phyloP scores from a whole-genome alignment of 2,113 vertebrate species.

The Ictalurus furcatus region DNA sequence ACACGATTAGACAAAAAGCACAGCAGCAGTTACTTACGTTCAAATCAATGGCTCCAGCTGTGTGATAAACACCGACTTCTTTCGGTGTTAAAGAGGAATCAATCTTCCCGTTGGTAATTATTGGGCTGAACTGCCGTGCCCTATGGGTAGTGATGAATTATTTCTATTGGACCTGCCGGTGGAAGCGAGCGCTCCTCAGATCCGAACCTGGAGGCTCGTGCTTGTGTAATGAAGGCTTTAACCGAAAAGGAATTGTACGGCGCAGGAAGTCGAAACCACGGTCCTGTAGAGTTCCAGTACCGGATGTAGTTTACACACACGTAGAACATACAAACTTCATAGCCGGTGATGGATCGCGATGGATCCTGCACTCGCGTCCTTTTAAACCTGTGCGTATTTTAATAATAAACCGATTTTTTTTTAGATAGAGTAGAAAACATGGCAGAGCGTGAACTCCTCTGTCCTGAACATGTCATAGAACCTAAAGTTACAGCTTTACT shows the following conservation, averaged over 20 bases:
- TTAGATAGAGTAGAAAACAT: neutral
- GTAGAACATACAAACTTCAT: neutral
- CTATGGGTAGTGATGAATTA: neutral
- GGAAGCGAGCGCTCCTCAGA: neutral
- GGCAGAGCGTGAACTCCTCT: neutral
- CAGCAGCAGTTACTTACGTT: neutral
- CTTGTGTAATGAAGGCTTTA: neutral
- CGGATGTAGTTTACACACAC: neutral
- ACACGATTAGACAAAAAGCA: neutral
- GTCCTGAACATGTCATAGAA: neutral
- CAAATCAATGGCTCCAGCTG: neutral
- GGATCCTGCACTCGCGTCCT: neutral
- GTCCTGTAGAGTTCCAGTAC: neutral
- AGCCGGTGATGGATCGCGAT: neutral
- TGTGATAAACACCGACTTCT: neutral
- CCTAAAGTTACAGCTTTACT: neutral
- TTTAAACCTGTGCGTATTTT: neutral
- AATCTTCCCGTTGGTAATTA: conserved; percentile 12
- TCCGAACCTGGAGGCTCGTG: neutral
- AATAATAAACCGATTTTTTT: neutral
- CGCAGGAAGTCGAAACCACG: neutral
- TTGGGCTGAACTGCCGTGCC: neutral
- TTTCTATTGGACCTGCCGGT: neutral
- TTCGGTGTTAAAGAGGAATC: neutral
- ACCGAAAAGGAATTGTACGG: neutral